Conservation (phyloP, 2,113 vertebrate species). For the Todiramphus saurophagus region DNA sequence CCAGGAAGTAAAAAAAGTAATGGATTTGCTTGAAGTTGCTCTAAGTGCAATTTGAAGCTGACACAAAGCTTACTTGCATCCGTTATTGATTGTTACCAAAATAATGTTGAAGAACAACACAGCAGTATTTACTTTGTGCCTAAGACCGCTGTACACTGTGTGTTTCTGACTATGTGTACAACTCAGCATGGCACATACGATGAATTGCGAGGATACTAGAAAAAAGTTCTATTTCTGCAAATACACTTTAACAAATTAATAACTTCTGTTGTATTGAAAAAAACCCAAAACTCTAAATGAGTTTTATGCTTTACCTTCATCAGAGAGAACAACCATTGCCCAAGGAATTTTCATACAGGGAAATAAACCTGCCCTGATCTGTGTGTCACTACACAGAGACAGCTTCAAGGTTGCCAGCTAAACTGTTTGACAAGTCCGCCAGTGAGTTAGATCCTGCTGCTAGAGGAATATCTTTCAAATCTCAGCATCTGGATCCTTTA, state of each 20-base stretch:
- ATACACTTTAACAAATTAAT: not conserved
- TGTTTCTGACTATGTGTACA: not conserved
- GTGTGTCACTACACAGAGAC: not conserved
- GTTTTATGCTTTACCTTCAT: not conserved
- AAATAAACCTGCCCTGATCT: slow-evolving; percentile 26
- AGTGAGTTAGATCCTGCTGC: slow-evolving; percentile 49
- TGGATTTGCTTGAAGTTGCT: not conserved
- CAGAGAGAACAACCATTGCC: not conserved
- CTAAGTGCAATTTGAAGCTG: not conserved
- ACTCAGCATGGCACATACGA: not conserved
- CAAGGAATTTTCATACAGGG: not conserved
- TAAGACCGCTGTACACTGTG: not conserved
- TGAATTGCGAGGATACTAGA: not conserved
- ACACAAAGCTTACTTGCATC: not conserved
- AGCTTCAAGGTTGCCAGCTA: slow-evolving; percentile 41
- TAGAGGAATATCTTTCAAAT: slow-evolving; percentile 51
- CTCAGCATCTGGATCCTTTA: slow-evolving; percentile 26
- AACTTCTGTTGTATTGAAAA: not conserved
- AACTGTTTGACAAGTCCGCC: slow-evolving; percentile 48
- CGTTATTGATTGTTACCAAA: not conserved
- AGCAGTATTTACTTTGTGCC: not conserved
- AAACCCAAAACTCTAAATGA: not conserved
- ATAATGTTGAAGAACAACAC: not conserved
- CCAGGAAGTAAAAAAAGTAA: not conserved
- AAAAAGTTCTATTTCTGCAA: not conserved